phyloP scores from a whole-genome alignment of 2,113 vertebrate genomes.

The Eulemur rufifrons region DNA sequence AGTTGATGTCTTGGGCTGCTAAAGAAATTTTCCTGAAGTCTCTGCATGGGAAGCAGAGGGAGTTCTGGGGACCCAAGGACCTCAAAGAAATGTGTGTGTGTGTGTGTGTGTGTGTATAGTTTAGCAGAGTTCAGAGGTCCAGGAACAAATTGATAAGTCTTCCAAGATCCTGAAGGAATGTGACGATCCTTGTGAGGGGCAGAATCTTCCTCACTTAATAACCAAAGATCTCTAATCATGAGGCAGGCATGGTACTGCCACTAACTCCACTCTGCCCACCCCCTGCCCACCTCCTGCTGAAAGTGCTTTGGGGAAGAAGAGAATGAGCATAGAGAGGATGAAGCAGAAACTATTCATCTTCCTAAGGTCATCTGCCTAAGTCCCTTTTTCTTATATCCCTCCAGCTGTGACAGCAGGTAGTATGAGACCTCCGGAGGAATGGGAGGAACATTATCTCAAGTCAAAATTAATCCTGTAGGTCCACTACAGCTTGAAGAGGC shows the following conservation, averaged over 20 bases:
- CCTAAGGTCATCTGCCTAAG: background rate
- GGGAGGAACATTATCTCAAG: background rate
- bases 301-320: background rate
- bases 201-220: background rate
- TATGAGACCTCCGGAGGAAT: background rate
- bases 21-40: background rate
- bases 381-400: background rate
- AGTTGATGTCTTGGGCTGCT: background rate
- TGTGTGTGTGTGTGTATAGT: background rate
- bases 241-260: background rate
- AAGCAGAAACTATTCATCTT: background rate
- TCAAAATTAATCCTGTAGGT: background rate
- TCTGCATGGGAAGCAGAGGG: background rate
- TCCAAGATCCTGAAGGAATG: background rate
- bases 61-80: background rate
- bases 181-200: background rate
- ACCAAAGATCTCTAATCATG: background rate
- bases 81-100: background rate
- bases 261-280: background rate
- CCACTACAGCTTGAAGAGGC: background rate
- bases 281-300: no score
- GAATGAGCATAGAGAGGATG: background rate
- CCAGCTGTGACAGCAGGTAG: background rate
- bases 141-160: background rate
- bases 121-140: background rate